Percentiles rank a stretch among this genome's conserved stretches.
Evolutionary conservation across 1,140 invertebrate genomes (phyloP).

Genomic region (Spodoptera frugiperda): DNA sequence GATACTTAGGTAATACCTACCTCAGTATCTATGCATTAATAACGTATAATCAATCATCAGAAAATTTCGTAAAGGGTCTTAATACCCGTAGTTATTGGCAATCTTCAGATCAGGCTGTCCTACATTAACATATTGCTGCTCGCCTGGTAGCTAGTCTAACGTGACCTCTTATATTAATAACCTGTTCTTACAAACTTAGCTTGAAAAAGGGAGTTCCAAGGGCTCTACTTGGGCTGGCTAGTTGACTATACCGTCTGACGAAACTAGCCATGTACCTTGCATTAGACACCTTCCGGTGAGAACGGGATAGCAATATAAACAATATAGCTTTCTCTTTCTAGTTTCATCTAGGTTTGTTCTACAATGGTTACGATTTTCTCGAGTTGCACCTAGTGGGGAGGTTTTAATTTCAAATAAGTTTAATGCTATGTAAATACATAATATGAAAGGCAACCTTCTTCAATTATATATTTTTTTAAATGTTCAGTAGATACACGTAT

Average conservation of each 20-base stretch:
- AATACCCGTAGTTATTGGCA: neutral
- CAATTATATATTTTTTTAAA: too few species aligned
- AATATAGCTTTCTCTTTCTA: constrained; percentile 43
- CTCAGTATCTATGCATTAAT: neutral
- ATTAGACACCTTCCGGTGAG: constrained; percentile 48
- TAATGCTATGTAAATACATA: too few species aligned
- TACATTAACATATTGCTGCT: constrained; percentile 45
- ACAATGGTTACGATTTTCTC: constrained; percentile 14
- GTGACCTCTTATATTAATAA: constrained; percentile 13
- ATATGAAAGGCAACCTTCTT: too few species aligned
- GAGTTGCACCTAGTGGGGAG: neutral
- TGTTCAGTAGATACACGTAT: neutral
- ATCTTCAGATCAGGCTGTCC: constrained; percentile 33
- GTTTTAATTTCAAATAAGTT: neutral
- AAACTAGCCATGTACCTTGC: constrained; percentile 52
- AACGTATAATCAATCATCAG: neutral
- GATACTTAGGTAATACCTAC: too few species aligned
- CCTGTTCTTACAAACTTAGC: neutral
- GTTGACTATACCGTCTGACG: constrained; percentile 36
- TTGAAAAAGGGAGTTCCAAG: neutral
- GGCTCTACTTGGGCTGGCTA: constrained; percentile 31
- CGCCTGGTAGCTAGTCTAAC: constrained; percentile 43
- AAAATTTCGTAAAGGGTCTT: constrained; percentile 36
- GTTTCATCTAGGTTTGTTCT: neutral
- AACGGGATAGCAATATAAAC: constrained; percentile 53